Base-by-base conservation (phyloP, 2,888 invertebrate genomes). In the Entomobrya proxima region DNA sequence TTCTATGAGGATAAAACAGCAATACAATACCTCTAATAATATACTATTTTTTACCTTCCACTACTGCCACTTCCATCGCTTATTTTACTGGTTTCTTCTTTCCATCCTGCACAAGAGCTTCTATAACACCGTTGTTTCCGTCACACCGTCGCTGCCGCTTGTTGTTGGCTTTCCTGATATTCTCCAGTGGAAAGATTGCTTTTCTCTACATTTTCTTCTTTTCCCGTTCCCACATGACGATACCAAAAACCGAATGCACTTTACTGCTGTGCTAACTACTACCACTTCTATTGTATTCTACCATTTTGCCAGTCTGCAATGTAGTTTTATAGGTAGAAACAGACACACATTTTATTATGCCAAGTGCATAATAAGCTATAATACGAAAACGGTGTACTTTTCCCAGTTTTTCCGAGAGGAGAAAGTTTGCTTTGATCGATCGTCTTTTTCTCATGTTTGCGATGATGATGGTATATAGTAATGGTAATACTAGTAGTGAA, bases 381-480 rank as follows among this genome's bases (percentile, higher is more conserved):
- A 82, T 82, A 75, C 37, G 75, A 58, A 75, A 61, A 74, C 75
- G 32, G 61, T 81, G 81, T 75, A 47, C 76, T 76, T 50, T 91
- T 72, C 91, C 87, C 91, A 91, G 6, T 90, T 90, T 90, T 90
- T 91, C 85, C 89, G 90, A 21, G 89, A 90, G 82, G 89, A 90
- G 86, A 88, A 91, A 86, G 91, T 91, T 61, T 88, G 86, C 44
- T 91, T 91, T 82, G 91, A 91, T 89, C 89, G 89, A 89, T 89
- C 88, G 87, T 76, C 86, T 84, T 88, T 85, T 85, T 85, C 55
- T 75, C 76, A 47, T 61, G n/a, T 18, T 61, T 4, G n/a, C 27
- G 27, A 58, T 77, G 77, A 35, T 77, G 77, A 50, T 37, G 61
- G n/a, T 30, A 11, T 6, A 30, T 75, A 55, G 27, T 37, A 35